Evolutionary conservation across 2,888 invertebrate species (phyloP), one percentile per base, ranked within the genome.

Genomic region (Scaptomyza parva): DNA sequence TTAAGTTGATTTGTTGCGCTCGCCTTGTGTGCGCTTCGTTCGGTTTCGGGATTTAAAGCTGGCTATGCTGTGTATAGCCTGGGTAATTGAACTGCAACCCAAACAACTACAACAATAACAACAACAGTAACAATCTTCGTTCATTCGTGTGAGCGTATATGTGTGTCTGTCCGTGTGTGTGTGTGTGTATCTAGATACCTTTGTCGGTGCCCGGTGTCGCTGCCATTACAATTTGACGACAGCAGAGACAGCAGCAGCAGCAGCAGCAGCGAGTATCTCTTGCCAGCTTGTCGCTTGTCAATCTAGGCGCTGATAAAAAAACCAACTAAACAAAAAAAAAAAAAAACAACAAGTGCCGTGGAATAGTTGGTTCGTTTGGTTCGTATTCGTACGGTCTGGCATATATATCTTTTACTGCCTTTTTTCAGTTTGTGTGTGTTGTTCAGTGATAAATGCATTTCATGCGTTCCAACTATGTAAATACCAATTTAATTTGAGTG

Each of bases 401-500:
- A n/a, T n/a, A 6, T 24, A 69, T 72, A 70, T 69, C 61, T 67
- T 61, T 58, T 59, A 35, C n/a, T 48, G 50, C 57, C 64, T 44
- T 67, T 70, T 39, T 39, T n/a, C 41, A 53, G 47, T 53, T 40
- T 28, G 58, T 12, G 28, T 28, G 47, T 30, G 47, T 47, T 66
- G 50, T 53, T 64, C 62, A 75, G 76, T 78, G 85, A 85, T 83
- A 83, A 83, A 78, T 87, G 84, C 81, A 86, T 83, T 85, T 86
- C 82, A 76, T 88, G 86, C 84, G 76, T 81, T 74, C 75, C 88
- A 86, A 70, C 88, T 86, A 83, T 84, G 73, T 80, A 89, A 89
- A 90, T 88, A 89, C 77, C 88, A 90, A 89, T 90, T 90, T 89
- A 89, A 89, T 88, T 89, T 89, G 87, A 90, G 89, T 90, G 89